Percentiles rank a stretch among this genome's conserved stretches.
Conservation (phyloP, 37 sponge, comb jelly and placozoan genomes). For the Cliona cf. orientalis region DNA sequence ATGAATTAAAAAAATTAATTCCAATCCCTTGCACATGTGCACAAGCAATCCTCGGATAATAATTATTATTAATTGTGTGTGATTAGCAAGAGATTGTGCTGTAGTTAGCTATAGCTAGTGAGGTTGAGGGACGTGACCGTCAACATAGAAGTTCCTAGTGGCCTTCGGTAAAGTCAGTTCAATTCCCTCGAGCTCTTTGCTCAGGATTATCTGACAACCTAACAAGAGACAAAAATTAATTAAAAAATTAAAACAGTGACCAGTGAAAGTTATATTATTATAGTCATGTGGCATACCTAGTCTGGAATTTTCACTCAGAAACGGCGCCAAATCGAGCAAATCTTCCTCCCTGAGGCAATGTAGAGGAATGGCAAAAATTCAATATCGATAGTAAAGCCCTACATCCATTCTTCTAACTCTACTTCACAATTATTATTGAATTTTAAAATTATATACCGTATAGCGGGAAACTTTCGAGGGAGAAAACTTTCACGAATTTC, state of each 20-base stretch:
- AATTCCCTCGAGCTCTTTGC: constrained; percentile 90
- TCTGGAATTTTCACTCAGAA: constrained; percentile 85
- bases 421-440: too few relatives aligned
- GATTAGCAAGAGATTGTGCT: not conserved
- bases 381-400: too few relatives aligned
- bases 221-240: not conserved
- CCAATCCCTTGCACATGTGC: not conserved
- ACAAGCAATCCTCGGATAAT: not conserved
- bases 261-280: not conserved
- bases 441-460: too few relatives aligned
- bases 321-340: constrained; percentile 92
- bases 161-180: constrained; percentile 78
- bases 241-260: not conserved
- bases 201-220: constrained; percentile 92
- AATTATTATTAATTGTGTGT: not conserved
- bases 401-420: too few relatives aligned
- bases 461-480: too few relatives aligned
- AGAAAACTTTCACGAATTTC: too few relatives aligned
- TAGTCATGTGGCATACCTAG: constrained; percentile 51
- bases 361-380: too few relatives aligned
- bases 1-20: not conserved
- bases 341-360: constrained; percentile 98
- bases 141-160: constrained; percentile 99
- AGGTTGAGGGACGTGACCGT: constrained; percentile 95
- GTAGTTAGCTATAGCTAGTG: constrained; percentile 62